Conservation (phyloP, 2,113 vertebrate species). For the Pimephales promelas region DNA sequence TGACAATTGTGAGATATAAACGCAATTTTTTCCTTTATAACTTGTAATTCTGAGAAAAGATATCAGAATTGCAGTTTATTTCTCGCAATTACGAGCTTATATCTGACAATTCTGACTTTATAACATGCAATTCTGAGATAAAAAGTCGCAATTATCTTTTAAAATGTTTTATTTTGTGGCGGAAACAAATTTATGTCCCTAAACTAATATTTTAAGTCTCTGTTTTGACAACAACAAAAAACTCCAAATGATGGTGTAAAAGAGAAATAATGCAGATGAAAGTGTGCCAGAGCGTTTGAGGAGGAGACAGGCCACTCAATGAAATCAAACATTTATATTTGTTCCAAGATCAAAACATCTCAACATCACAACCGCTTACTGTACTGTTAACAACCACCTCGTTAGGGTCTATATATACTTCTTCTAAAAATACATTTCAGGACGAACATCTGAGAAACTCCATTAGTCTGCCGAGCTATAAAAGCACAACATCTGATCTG, state of each 20-base stretch:
- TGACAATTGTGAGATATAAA: too few relatives aligned
- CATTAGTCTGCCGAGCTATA: neutral
- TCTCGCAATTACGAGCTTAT: too few relatives aligned
- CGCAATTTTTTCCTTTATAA: too few relatives aligned
- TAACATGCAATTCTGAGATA: too few relatives aligned
- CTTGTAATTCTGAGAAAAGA: too few relatives aligned
- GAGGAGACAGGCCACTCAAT: neutral
- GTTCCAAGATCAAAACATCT: neutral
- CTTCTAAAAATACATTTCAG: neutral
- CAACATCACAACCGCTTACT: neutral
- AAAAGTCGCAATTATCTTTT: too few relatives aligned
- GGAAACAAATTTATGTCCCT: too few relatives aligned
- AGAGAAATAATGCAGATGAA: neutral
- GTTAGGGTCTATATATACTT: neutral
- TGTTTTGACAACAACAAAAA: neutral
- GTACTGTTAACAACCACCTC: neutral
- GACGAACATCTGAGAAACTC: conserved; percentile 3
- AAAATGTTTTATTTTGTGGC: too few relatives aligned
- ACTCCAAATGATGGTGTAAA: neutral
- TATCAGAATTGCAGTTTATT: too few relatives aligned
- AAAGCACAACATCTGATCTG: neutral
- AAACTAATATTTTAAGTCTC: neutral
- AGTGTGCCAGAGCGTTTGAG: neutral
- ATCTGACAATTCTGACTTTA: too few relatives aligned
- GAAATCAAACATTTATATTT: neutral